Evolutionary conservation across 2,888 invertebrate genomes (phyloP), one percentile per base, ranked within the genome.

Genomic region (Plusia festucae): DNA sequence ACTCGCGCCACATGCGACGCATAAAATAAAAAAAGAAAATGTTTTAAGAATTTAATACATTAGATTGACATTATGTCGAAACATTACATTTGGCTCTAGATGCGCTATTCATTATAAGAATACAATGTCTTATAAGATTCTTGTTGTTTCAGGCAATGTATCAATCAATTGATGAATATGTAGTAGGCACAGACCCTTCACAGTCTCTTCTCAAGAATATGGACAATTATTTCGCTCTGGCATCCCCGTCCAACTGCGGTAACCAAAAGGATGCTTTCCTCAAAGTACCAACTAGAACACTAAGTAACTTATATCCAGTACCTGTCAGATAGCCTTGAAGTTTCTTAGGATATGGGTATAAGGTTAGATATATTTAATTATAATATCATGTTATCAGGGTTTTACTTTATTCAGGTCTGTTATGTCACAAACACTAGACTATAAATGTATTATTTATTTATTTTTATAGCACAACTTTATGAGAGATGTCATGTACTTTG

Each of bases 171-270:
- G 85, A 89, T 18, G 91, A 94, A 73, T 97, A 97, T 90, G 96
- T 96, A 76, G 84, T 98, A 15, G 97, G 97, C 4, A 95, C 95
- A 2, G 97, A 97, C 85, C 93, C 97, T 0, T 95, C 96, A 63
- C 93, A 94, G 65, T 95, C 96, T 63, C 94, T 98, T 72, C 91
- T 97, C 52, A 85, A 96, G 68, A 96, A 96, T 18, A 88, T 95
- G 84, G 85, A 90, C 30, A 84, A 82, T 57, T 91, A 93, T 75
- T 84, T 95, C n/a, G 74, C 82, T 0, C 85, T 85, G 55, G 87
- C 89, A 2, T 82, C 90, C 0, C 69, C 84, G 3, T 91, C 95
- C 0, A 91, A 90, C 73, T 95, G 95, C 68, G 94, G 92, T 0
- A 89, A 88, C 65, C 75, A 93, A n/a, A 90, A 89, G 61, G 87